Conservation (phyloP, 2,888 invertebrate species). For the Scaptomyza tumidula region DNA sequence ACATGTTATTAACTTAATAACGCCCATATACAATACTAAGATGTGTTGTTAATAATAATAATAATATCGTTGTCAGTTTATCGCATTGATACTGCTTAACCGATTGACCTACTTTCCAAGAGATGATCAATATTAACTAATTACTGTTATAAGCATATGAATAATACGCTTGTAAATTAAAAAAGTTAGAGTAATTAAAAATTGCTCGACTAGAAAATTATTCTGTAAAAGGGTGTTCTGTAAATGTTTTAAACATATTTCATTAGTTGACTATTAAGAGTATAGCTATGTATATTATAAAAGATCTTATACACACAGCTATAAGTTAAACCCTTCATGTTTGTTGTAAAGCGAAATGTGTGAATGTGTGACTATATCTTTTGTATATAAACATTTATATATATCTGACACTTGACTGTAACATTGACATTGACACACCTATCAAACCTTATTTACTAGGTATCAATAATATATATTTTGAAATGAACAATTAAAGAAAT, state of each 20-base stretch:
- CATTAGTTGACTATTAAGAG: too few species aligned
- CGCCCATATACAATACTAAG: neutral
- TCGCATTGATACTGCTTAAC: neutral
- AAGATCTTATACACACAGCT: too few species aligned
- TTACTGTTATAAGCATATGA: neutral
- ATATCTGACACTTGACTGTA: too few species aligned
- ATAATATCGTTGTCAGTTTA: neutral
- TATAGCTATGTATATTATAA: too few species aligned
- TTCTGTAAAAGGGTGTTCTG: too few species aligned
- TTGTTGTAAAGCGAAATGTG: too few species aligned
- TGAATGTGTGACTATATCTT: too few species aligned
- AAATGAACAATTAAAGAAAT: neutral
- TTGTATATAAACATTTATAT: too few species aligned
- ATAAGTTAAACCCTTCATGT: too few species aligned
- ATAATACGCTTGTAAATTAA: slow-evolving; percentile 5
- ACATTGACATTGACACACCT: too few species aligned
- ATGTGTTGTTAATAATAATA: neutral
- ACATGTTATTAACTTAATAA: slow-evolving; percentile 11
- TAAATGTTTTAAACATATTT: too few species aligned
- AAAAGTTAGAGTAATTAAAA: slow-evolving; percentile 4
- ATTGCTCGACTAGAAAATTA: neutral
- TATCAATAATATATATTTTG: neutral
- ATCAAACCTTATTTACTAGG: too few species aligned
- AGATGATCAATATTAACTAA: neutral
- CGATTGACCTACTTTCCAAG: slow-evolving; percentile 15